A percentile compares a stretch with the other conserved stretches of the same genome.
These are phyloP conservation scores for Pygoscelis antarcticus DNA, from an alignment of 2,113 vertebrate species.

Conservation along the genomic window DNA sequence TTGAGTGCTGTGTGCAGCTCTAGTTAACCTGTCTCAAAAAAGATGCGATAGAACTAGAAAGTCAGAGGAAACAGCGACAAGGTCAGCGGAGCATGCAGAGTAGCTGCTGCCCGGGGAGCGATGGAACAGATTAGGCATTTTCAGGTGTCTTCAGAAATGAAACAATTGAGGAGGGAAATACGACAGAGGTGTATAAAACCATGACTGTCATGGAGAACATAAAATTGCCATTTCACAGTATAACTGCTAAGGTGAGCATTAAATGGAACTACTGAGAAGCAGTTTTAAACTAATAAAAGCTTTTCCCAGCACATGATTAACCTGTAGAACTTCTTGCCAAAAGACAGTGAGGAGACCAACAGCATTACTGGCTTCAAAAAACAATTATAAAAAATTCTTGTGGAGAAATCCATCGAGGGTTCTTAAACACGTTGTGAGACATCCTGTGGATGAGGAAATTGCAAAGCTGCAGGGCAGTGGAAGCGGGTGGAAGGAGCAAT, in stretches of 20 bases:
- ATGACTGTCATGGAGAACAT: neutral
- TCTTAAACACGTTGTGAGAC: neutral
- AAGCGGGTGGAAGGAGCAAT: neutral
- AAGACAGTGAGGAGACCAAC: neutral
- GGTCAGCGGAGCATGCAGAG: neutral
- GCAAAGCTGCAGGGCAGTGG: neutral
- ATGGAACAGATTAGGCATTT: neutral
- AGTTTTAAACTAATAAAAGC: neutral
- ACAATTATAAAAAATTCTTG: neutral
- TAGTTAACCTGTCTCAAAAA: neutral
- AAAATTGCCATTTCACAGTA: neutral
- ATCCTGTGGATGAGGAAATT: neutral
- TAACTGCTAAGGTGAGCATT: neutral
- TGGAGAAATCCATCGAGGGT: neutral
- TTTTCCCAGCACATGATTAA: neutral
- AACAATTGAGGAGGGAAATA: neutral
- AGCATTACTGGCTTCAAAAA: neutral
- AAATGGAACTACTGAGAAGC: neutral
- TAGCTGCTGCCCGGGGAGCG: neutral
- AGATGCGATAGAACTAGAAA: neutral
- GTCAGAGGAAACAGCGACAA: neutral
- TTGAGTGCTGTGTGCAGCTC: neutral
- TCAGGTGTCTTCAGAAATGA: slow-evolving; percentile 31
- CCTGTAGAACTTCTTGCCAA: neutral
- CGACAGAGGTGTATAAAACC: neutral